These are phyloP conservation scores for Campoplex nolae DNA, from an alignment of 2,888 invertebrate species.

Conservation along the genomic window DNA sequence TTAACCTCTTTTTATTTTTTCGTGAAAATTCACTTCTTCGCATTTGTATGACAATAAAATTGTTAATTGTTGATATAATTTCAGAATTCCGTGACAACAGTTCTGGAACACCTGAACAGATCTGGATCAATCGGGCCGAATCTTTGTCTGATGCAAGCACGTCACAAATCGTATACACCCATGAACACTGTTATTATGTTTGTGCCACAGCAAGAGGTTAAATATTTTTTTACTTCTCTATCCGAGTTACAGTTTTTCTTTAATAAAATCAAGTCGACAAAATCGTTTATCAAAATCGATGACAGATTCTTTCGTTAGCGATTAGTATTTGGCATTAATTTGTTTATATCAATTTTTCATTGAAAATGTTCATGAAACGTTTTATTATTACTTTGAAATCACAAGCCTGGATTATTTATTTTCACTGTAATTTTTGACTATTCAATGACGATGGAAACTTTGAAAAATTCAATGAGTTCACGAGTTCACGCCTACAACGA, in stretches of 20 bases:
- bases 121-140: slow-evolving; percentile 56
- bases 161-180: slow-evolving; percentile 88
- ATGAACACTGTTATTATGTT: slow-evolving; percentile 97
- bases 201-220: slow-evolving; percentile 99
- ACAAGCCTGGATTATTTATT: background rate
- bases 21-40: background rate
- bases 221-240: slow-evolving; percentile 49
- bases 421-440: background rate
- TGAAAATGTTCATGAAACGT: background rate
- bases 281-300: background rate
- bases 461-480: background rate
- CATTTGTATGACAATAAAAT: slow-evolving; percentile 1
- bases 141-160: slow-evolving; percentile 73
- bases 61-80: slow-evolving; percentile 49
- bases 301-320: background rate
- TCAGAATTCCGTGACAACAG: slow-evolving; percentile 71
- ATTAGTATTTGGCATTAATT: background rate
- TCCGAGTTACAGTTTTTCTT: background rate
- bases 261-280: background rate
- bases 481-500: background rate
- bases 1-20: slow-evolving; percentile 39
- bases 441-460: background rate
- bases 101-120: no score
- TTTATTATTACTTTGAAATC: background rate
- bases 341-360: background rate